Conservation (phyloP, 2,888 invertebrate species). For the Abrostola triplasia region DNA sequence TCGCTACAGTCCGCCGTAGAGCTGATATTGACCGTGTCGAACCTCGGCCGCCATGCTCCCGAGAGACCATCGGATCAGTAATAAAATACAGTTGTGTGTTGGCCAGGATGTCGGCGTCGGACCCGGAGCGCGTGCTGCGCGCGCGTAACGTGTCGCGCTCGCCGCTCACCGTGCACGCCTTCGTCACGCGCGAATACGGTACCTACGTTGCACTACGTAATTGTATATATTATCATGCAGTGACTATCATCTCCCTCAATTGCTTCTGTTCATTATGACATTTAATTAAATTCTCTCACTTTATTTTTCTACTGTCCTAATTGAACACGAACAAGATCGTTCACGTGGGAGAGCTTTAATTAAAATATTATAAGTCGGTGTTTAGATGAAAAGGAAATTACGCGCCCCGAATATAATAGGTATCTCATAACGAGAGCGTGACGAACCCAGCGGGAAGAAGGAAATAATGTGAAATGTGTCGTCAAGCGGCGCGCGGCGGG, state of each 20-base stretch:
- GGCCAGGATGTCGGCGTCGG: constrained; percentile 71
- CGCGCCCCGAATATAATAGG: constrained; percentile 30
- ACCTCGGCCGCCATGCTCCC: too few species aligned
- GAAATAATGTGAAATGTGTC: constrained; percentile 14
- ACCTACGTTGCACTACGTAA: constrained; percentile 4
- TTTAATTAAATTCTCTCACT: too few species aligned
- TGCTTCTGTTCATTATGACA: too few species aligned
- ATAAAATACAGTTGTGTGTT: constrained; percentile 1
- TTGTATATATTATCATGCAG: neutral
- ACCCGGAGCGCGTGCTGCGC: constrained; percentile 64
- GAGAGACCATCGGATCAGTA: neutral
- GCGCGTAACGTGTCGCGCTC: constrained; percentile 70
- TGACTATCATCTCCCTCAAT: too few species aligned
- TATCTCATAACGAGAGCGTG: constrained; percentile 2
- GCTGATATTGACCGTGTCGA: too few species aligned
- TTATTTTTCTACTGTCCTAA: neutral
- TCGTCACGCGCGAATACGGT: constrained; percentile 66
- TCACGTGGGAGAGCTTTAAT: neutral
- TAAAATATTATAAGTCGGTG: constrained; percentile 22
- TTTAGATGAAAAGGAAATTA: constrained; percentile 21
- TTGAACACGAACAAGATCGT: neutral
- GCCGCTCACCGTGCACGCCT: constrained; percentile 64
- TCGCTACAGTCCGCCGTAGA: too few species aligned
- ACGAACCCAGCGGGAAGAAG: constrained; percentile 3
- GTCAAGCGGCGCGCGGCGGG: constrained; percentile 8